Conservation (phyloP, 2,797 vertebrate species). For the Sebastiscus tertius region DNA sequence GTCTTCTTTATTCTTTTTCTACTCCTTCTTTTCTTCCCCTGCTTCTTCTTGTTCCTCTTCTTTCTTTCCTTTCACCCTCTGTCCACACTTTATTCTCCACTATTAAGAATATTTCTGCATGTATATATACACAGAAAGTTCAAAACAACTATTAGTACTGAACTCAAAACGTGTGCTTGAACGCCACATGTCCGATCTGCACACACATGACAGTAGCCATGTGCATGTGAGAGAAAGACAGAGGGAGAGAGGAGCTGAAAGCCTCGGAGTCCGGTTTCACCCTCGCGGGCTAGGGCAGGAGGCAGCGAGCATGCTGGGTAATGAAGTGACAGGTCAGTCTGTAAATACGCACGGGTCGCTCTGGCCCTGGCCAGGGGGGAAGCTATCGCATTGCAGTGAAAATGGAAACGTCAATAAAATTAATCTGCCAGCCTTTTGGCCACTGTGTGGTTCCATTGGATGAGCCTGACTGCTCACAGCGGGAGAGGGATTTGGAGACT, state of each 20-base stretch:
- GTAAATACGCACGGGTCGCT: slow-evolving; percentile 95
- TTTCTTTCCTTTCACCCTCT: slow-evolving; percentile 46
- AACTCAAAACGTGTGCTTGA: slow-evolving; percentile 2
- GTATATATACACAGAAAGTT: neutral
- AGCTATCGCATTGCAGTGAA: slow-evolving; percentile 97
- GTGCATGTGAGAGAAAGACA: slow-evolving; percentile 44
- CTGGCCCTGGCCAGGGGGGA: slow-evolving; percentile 88
- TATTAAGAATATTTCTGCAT: slow-evolving; percentile 21
- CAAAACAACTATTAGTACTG: slow-evolving; percentile 15
- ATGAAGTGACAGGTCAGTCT: slow-evolving; percentile 99
- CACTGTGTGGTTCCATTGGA: slow-evolving; percentile 85
- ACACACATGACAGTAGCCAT: slow-evolving; percentile 45
- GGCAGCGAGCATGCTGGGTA: slow-evolving; percentile 93
- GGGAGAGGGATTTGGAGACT: slow-evolving; percentile 77
- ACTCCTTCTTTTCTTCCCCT: slow-evolving; percentile 52
- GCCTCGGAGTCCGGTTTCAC: slow-evolving; percentile 81
- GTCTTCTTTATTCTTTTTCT: slow-evolving; percentile 76
- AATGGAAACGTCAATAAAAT: slow-evolving; percentile 99
- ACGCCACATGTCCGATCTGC: slow-evolving; percentile 31
- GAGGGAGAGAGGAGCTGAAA: slow-evolving; percentile 64
- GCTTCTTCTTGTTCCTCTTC: slow-evolving; percentile 39
- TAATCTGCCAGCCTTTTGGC: slow-evolving; percentile 97
- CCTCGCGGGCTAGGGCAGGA: slow-evolving; percentile 71
- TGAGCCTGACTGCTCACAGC: slow-evolving; percentile 81
- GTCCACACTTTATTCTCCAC: slow-evolving; percentile 46